Conservation (phyloP, 2,797 vertebrate species). For the Clarias platycephalus region DNA sequence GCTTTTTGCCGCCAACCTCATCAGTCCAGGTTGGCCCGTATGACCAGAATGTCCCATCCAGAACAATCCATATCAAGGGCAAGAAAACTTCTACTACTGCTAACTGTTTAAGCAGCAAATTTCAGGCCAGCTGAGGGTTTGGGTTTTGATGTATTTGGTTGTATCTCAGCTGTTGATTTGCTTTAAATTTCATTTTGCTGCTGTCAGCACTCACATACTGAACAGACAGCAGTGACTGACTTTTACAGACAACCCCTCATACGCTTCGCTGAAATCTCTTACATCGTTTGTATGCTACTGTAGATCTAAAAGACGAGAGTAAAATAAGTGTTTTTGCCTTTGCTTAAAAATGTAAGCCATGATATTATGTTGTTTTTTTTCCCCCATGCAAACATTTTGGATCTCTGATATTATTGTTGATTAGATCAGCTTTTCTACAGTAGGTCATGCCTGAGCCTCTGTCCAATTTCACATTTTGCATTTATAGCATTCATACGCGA, state of each 20-base stretch:
- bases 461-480: not conserved
- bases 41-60: not conserved
- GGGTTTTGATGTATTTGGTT: not conserved
- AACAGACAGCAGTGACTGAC: not conserved
- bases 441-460: not conserved
- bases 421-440: not conserved
- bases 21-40: not conserved
- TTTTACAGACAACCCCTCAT: not conserved
- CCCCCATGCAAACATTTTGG: no score
- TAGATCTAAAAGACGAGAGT: not conserved
- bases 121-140: not conserved
- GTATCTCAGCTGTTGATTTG: not conserved
- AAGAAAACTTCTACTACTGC: not conserved
- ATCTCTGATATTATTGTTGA: conserved; percentile 5
- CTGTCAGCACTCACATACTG: not conserved
- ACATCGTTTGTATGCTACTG: no score
- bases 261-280: not conserved
- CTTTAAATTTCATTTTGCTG: not conserved
- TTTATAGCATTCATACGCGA: not conserved
- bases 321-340: not conserved
- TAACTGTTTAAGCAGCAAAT: not conserved
- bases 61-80: not conserved
- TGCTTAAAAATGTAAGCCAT: not conserved
- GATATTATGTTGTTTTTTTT: not conserved
- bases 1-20: not conserved